Percentiles rank a stretch among this genome's conserved stretches.
These are phyloP conservation scores for Hydraecia micacea DNA, from an alignment of 2,888 invertebrate genomes.

Conservation along the genomic window DNA sequence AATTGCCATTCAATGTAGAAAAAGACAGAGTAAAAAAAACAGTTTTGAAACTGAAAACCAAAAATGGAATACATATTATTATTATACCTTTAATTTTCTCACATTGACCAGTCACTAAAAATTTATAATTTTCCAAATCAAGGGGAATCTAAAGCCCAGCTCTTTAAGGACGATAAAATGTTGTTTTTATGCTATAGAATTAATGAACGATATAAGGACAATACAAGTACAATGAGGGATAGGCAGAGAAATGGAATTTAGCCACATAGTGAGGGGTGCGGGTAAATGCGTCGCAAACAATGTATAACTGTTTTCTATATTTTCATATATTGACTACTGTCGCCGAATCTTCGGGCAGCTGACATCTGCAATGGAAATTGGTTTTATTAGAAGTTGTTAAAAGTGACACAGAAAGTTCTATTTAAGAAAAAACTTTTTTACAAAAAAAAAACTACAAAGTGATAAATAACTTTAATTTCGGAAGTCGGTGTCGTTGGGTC, in stretches of 20 bases:
- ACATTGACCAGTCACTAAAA: constrained; percentile 10
- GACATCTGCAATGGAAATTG: constrained; percentile 55
- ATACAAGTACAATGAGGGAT: constrained; percentile 35
- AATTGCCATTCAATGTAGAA: constrained; percentile 11
- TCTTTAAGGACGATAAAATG: background rate
- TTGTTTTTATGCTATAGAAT: background rate
- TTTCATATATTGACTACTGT: constrained; percentile 62
- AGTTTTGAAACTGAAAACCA: background rate
- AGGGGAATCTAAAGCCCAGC: background rate
- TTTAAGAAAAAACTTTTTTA: no score
- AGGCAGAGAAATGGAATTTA: constrained; percentile 24
- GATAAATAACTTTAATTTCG: no score
- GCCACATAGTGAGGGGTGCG: constrained; percentile 37
- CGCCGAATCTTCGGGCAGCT: constrained; percentile 45
- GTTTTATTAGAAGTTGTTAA: background rate
- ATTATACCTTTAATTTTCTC: background rate
- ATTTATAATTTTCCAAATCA: background rate
- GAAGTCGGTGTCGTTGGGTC: no score
- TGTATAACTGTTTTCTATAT: constrained; percentile 61
- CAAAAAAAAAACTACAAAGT: no score
- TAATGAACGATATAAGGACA: constrained; percentile 21
- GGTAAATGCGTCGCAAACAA: constrained; percentile 65
- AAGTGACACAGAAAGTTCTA: background rate
- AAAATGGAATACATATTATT: constrained; percentile 32
- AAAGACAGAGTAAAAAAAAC: background rate